Evolutionary conservation across 2,797 vertebrate species (phyloP).

Genomic region (Lycodopsis pacificus): DNA sequence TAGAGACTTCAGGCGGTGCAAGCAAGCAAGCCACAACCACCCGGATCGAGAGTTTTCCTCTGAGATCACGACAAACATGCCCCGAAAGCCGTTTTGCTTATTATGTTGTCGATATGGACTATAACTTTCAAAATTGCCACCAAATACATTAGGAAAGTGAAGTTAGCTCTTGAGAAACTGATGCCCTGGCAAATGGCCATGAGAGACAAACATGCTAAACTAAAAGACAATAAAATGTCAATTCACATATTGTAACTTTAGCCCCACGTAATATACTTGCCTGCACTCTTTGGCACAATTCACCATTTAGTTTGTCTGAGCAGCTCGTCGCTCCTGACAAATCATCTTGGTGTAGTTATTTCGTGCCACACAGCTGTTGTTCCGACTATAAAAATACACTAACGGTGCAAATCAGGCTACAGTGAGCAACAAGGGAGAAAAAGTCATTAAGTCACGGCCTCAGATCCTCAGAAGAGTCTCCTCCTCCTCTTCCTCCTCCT

Average conservation of each 20-base stretch:
- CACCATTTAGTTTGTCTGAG: slow-evolving; percentile 25
- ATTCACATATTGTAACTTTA: neutral
- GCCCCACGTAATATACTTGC: neutral
- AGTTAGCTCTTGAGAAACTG: neutral
- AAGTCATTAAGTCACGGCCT: slow-evolving; percentile 32
- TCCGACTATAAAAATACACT: slow-evolving; percentile 6
- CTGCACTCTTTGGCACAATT: slow-evolving; percentile 5
- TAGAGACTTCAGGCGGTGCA: neutral
- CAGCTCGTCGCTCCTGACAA: neutral
- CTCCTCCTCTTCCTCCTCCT: neutral
- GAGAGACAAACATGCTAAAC: neutral
- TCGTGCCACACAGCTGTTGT: neutral
- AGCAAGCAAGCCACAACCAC: neutral
- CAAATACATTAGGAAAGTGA: neutral
- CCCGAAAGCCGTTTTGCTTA: neutral
- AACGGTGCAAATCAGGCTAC: slow-evolving; percentile 23
- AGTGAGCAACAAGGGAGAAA: slow-evolving; percentile 33
- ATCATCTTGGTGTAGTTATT: neutral
- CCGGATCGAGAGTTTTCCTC: neutral
- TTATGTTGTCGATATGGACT: slow-evolving; percentile 5
- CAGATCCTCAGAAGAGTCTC: slow-evolving; percentile 31
- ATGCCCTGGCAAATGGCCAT: neutral
- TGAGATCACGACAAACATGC: slow-evolving; percentile 24
- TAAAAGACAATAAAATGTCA: slow-evolving; percentile 16
- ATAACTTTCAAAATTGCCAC: slow-evolving; percentile 11